Evolutionary conservation across 1,140 invertebrate genomes (phyloP), one percentile per base, ranked within the genome.

Genomic region (Aphelenchoides besseyi): DNA sequence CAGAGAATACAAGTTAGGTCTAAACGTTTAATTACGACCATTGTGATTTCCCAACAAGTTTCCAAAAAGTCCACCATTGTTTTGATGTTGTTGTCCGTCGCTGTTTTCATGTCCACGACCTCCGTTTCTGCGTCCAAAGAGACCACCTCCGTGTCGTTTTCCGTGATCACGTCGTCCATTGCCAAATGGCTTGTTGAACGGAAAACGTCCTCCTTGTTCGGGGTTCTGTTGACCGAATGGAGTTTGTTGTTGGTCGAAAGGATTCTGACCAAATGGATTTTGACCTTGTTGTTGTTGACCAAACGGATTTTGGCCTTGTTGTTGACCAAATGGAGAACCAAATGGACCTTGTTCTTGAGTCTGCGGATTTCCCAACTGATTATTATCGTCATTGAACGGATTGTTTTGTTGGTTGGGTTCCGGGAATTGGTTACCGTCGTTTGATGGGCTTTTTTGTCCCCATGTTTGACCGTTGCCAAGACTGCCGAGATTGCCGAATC

Each of bases 241-340:
- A 41, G 5, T 41, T 59, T 5, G 55, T 33, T 59, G 55, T 59
- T 59, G 55, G 18, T 5, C 55, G 18, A 33, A 33, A 8, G 26
- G 55, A 16, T 48, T 12, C 41, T 59, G 55, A 28, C 5, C 55
- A 33, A 59, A 59, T 33, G 55, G 55, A 59, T 33, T 33, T 59
- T 28, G 32, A 59, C 55, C 55, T 8, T 8, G 5, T 59, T 59
- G 55, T 59, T 59, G 55, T 59, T 59, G 55, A 8, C 55, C 55
- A 23, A 59, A 59, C 26, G 55, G 41, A 48, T 48, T 48, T 23
- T 48, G 55, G 55, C 55, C 55, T 59, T 33, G 26, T 8, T 59
- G 5, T 33, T 59, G 55, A 29, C 55, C 55, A 23, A 59, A 59
- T 28, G 37, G 37, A 5, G n/a, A 41, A 41, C n/a, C n/a, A 41